These are phyloP conservation scores for Hylia prasina DNA, from an alignment of 2,113 vertebrate species.

Conservation along the genomic window DNA sequence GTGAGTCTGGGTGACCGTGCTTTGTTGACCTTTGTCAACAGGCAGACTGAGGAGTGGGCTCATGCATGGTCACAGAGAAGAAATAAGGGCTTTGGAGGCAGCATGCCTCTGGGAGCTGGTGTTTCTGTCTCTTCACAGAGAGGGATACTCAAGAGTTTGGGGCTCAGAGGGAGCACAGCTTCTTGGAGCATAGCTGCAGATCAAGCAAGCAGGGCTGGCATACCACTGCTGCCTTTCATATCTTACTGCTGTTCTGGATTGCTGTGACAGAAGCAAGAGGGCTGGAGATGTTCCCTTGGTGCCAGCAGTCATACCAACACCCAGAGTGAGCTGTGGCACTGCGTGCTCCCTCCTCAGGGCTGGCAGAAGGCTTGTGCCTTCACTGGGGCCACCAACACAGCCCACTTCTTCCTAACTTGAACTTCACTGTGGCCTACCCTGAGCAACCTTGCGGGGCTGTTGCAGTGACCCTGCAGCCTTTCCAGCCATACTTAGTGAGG, in stretches of 20 bases:
- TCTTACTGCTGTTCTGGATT: neutral
- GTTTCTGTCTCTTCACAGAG: neutral
- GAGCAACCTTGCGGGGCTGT: accelerated
- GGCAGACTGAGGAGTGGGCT: neutral
- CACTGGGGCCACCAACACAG: neutral
- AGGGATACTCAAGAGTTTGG: neutral
- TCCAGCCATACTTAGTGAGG: neutral
- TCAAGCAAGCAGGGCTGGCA: accelerated
- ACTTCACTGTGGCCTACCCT: neutral
- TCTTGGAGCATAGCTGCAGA: neutral
- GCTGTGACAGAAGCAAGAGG: neutral
- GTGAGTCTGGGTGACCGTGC: neutral
- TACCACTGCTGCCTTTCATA: neutral
- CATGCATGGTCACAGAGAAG: accelerated
- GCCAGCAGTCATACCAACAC: accelerated
- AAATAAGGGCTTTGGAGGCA: neutral
- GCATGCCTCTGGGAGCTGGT: neutral
- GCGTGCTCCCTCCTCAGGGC: neutral
- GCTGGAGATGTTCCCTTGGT: neutral
- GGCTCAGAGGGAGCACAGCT: neutral
- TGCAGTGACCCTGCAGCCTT: neutral
- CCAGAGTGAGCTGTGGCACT: neutral
- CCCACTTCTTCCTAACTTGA: neutral
- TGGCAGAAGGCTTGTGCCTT: neutral
- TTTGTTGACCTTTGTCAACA: neutral